Percentiles rank a stretch among this genome's conserved stretches.
Conservation (phyloP, 2,888 invertebrate species). For the Agonopterix heracliana region DNA sequence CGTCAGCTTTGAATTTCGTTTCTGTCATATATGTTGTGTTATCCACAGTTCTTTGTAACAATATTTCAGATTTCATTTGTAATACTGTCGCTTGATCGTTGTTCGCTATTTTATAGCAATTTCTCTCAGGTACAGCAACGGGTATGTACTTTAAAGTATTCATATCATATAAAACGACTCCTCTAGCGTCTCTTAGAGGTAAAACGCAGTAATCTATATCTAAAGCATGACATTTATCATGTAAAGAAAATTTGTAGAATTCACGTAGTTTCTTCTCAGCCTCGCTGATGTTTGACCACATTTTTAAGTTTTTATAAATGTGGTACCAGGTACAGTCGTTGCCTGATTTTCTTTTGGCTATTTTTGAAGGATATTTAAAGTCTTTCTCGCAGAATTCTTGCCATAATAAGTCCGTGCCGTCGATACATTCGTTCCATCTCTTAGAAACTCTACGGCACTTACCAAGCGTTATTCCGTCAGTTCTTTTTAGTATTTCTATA, state of each 20-base stretch:
- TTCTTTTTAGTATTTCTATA: slow-evolving; percentile 42
- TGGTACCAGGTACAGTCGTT: slow-evolving; percentile 47
- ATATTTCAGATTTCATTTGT: slow-evolving; percentile 40
- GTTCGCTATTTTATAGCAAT: slow-evolving; percentile 46
- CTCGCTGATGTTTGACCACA: slow-evolving; percentile 38
- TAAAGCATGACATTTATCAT: slow-evolving; percentile 45
- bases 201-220: slow-evolving; percentile 45
- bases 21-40: slow-evolving; percentile 30
- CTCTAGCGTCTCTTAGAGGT: slow-evolving; percentile 45
- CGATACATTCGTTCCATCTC: slow-evolving; percentile 46
- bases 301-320: slow-evolving; percentile 48
- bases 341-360: slow-evolving; percentile 50
- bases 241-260: slow-evolving; percentile 47
- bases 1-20: slow-evolving; percentile 47
- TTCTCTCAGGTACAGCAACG: slow-evolving; percentile 42
- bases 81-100: slow-evolving; percentile 42
- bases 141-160: slow-evolving; percentile 47
- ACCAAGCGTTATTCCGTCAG: slow-evolving; percentile 45
- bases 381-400: slow-evolving; percentile 43
- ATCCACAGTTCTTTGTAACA: slow-evolving; percentile 43
- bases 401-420: slow-evolving; percentile 46
- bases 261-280: slow-evolving; percentile 34
- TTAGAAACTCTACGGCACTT: slow-evolving; percentile 50
- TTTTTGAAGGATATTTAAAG: slow-evolving; percentile 39
- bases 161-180: slow-evolving; percentile 48